Base-by-base conservation (phyloP, 2,888 invertebrate genomes). In the Drosophila ustulata region DNA sequence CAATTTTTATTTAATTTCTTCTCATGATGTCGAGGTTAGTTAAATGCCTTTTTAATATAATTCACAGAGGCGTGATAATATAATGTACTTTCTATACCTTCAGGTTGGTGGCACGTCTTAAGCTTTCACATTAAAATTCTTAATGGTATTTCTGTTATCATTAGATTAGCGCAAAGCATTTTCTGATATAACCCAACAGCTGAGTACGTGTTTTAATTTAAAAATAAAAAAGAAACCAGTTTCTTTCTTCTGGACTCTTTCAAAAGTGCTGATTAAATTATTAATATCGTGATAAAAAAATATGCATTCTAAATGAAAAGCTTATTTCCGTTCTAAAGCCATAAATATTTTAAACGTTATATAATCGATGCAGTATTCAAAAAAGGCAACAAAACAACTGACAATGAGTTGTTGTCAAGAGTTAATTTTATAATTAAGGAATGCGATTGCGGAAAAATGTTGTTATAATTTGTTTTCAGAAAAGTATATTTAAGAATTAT, bases 111-210 rank as follows among this genome's bases (percentile, higher is more conserved):
- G 59, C 51, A 57, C 41, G 52, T 50, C 55, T 55, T 9, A 39
- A 64, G 49, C 52, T 66, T 66, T 66, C 62, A 47, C 11, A 51
- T 53, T 53, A 11, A 61, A 18, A 59, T 49, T 61, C 23, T 62
- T 57, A 62, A 25, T 51, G 53, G 32, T 59, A 66, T 57, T 65
- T 64, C 43, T 47, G 64, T 76, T 77, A 76, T 77, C 70, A 25
- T 41, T 70, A 70, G 77, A 73, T 75, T 71, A 69, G 23, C 39
- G 43, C 4, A 25, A 30, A 58, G 37, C 25, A 57, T 64, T 71
- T 72, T 71, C 47, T 63, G 64, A 78, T 67, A 71, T 45, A 67
- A 43, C n/a, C 25, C 28, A 9, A 50, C 34, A 67, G 51, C 58
- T 68, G 66, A 41, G 59, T 63, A 67, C 70, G 65, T 70, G 74